phyloP scores from a whole-genome alignment of 2,888 invertebrate genomes.

The Noctua comes region DNA sequence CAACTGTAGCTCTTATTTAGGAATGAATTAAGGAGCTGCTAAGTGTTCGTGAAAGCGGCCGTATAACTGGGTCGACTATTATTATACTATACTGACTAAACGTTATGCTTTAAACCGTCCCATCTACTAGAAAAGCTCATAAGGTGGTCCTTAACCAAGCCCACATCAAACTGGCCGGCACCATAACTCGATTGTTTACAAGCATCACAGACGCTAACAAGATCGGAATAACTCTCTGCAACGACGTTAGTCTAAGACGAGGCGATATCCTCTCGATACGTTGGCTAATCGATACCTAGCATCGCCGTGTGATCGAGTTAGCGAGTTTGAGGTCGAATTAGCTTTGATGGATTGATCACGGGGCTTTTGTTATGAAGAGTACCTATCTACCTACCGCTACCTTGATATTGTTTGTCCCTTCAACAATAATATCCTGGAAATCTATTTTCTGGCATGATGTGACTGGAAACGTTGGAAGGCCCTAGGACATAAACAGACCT shows the following conservation, averaged over 20 bases:
- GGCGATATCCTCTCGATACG: slow-evolving; percentile 57
- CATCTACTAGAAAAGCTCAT: neutral
- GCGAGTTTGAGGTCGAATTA: slow-evolving; percentile 61
- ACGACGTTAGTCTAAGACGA: slow-evolving; percentile 63
- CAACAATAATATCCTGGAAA: neutral
- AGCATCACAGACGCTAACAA: slow-evolving; percentile 61
- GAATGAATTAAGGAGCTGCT: too few species aligned
- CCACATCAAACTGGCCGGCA: slow-evolving; percentile 36
- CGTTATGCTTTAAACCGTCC: neutral
- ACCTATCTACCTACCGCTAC: slow-evolving; percentile 15
- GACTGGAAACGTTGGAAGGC: neutral
- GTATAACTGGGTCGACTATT: neutral
- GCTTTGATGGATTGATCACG: slow-evolving; percentile 57
- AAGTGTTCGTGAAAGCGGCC: neutral
- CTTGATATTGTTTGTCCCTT: neutral
- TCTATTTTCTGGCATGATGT: neutral
- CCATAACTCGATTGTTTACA: slow-evolving; percentile 66
- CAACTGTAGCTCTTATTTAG: neutral
- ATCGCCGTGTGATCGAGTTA: slow-evolving; percentile 63
- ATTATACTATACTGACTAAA: neutral
- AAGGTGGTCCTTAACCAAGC: neutral
- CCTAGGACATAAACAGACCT: neutral
- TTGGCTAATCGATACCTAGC: slow-evolving; percentile 55
- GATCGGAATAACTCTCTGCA: slow-evolving; percentile 63
- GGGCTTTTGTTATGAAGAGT: slow-evolving; percentile 7